phyloP scores from a whole-genome alignment of 1,140 invertebrate genomes.

The Delia radicum region DNA sequence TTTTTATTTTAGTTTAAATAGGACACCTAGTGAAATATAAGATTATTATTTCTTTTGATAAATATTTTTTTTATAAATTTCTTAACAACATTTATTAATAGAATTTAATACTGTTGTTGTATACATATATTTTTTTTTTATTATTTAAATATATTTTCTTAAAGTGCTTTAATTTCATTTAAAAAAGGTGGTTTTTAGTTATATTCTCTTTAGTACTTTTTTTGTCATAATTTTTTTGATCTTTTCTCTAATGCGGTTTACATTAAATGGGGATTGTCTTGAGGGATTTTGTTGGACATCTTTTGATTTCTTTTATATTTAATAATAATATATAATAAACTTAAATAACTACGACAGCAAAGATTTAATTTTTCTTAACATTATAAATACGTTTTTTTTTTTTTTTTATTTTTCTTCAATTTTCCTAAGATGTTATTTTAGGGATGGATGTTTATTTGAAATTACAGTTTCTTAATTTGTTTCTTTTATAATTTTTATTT shows the following conservation, averaged over 20 bases:
- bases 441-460: conserved; percentile 45
- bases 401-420: background rate
- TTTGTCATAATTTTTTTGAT: conserved; percentile 26
- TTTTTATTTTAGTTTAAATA: conserved; percentile 27
- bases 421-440: background rate
- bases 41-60: background rate
- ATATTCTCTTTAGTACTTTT: conserved; percentile 33
- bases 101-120: conserved; percentile 7
- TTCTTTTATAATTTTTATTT: conserved; percentile 27
- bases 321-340: background rate
- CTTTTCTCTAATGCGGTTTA: conserved; percentile 13
- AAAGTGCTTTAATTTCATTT: background rate
- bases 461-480: conserved; percentile 55
- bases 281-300: conserved; percentile 28
- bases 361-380: background rate
- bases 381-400: conserved; percentile 31
- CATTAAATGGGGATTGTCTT: conserved; percentile 44
- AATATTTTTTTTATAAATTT: background rate
- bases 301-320: background rate
- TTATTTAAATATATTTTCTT: conserved; percentile 22
- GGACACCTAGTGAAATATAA: conserved; percentile 17
- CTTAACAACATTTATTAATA: conserved; percentile 25
- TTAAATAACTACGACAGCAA: conserved; percentile 8
- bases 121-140: conserved; percentile 25
- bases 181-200: conserved; percentile 22